phyloP scores from a whole-genome alignment of 2,888 invertebrate species.

The Heliconius aoede region DNA sequence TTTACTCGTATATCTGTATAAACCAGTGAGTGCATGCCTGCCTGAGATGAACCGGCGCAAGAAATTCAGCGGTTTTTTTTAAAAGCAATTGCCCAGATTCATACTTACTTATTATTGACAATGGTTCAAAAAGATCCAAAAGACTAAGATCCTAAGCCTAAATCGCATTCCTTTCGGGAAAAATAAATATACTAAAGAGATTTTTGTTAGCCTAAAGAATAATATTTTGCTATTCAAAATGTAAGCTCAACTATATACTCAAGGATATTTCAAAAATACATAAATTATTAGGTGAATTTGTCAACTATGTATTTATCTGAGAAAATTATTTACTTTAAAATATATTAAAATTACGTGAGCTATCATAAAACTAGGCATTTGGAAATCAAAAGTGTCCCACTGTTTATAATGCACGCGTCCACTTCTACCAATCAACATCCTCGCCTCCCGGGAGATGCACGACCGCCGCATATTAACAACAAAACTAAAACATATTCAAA shows the following conservation, averaged over 20 bases:
- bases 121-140: too few relatives aligned
- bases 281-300: not conserved
- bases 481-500: slow-evolving; percentile 1
- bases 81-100: too few relatives aligned
- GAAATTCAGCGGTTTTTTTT: too few relatives aligned
- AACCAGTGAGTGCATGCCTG: too few relatives aligned
- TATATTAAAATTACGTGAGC: not conserved
- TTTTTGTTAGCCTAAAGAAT: not conserved
- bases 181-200: not conserved
- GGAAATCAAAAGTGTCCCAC: slow-evolving; percentile 30
- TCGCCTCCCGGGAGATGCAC: slow-evolving; percentile 41
- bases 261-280: not conserved
- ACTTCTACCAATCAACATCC: slow-evolving; percentile 44
- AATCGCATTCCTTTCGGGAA: too few relatives aligned
- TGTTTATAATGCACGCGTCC: slow-evolving; percentile 38
- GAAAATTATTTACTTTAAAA: not conserved
- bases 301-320: too few relatives aligned
- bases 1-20: too few relatives aligned
- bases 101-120: too few relatives aligned
- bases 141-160: too few relatives aligned
- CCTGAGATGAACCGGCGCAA: too few relatives aligned
- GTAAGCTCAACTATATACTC: not conserved
- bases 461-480: slow-evolving; percentile 39
- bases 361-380: slow-evolving; percentile 27
- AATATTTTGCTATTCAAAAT: not conserved